These are phyloP conservation scores for Trachelus stipa DNA, from an alignment of 2,888 invertebrate species.

Conservation along the genomic window DNA sequence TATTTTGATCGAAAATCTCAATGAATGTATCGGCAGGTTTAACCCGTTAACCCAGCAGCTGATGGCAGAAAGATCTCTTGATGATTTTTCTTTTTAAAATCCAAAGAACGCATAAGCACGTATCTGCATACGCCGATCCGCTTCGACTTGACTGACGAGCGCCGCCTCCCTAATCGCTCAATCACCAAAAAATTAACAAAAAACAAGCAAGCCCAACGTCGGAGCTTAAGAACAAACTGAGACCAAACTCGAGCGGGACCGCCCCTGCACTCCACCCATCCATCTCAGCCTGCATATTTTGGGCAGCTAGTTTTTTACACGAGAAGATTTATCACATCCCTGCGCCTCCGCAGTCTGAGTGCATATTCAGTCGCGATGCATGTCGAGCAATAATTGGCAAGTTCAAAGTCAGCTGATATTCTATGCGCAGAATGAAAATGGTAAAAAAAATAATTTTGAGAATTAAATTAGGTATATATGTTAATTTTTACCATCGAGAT, in stretches of 20 bases:
- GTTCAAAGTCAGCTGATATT: neutral
- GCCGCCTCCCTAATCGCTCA: conserved; percentile 59
- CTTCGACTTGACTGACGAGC: conserved; percentile 50
- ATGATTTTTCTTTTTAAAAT: conserved; percentile 18
- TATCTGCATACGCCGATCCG: conserved; percentile 46
- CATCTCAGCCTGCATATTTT: conserved; percentile 60
- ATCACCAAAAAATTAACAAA: conserved; percentile 57
- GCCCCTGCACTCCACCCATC: conserved; percentile 61
- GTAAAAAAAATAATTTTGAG: neutral
- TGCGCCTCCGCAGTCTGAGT: neutral
- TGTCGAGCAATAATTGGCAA: neutral
- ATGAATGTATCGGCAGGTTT: neutral
- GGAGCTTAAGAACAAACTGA: conserved; percentile 43
- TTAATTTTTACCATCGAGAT: neutral
- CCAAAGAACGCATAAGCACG: conserved; percentile 11
- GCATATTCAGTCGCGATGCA: neutral
- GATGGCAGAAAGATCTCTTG: conserved; percentile 15
- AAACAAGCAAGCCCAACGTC: conserved; percentile 33
- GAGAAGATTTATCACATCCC: conserved; percentile 57
- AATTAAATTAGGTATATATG: neutral
- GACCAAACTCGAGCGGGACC: conserved; percentile 51
- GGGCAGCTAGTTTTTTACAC: conserved; percentile 52
- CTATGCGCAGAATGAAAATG: neutral
- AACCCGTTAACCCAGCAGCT: conserved; percentile 15
- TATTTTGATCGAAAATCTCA: neutral